A percentile compares a stretch with the other conserved stretches of the same genome.
phyloP scores from a whole-genome alignment of 2,888 invertebrate genomes.

The Platycheirus rosarum region DNA sequence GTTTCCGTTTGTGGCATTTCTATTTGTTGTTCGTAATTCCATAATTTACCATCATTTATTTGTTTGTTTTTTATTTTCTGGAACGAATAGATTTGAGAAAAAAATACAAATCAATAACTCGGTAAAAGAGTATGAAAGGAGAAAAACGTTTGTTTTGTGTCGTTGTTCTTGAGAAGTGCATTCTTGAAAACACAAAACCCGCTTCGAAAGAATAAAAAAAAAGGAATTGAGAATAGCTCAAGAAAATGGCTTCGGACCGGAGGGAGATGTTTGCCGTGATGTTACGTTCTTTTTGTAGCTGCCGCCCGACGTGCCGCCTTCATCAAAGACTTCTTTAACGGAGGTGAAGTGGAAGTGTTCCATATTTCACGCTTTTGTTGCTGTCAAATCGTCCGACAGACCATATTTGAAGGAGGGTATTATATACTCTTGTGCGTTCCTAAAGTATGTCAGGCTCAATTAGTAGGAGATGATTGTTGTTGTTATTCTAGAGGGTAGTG shows the following conservation, averaged over 20 bases:
- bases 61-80: slow-evolving; percentile 3
- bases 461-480: slow-evolving; percentile 65
- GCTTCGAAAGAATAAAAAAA: slow-evolving; percentile 2
- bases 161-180: slow-evolving; percentile 21
- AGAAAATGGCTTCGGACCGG: slow-evolving; percentile 22
- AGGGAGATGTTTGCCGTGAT: slow-evolving; percentile 15
- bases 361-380: slow-evolving; percentile 67
- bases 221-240: slow-evolving; percentile 19
- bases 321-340: slow-evolving; percentile 8
- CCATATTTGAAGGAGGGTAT: slow-evolving; percentile 9
- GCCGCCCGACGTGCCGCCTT: neutral
- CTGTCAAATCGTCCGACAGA: slow-evolving; percentile 43
- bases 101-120: slow-evolving; percentile 16
- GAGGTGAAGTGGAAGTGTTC: slow-evolving; percentile 49
- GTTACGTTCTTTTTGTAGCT: slow-evolving; percentile 3
- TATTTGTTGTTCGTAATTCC: slow-evolving; percentile 12
- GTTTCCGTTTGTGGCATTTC: neutral
- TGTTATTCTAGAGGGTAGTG: neutral
- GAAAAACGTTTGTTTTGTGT: slow-evolving; percentile 16
- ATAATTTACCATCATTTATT: slow-evolving; percentile 13
- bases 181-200: slow-evolving; percentile 15
- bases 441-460: slow-evolving; percentile 71
- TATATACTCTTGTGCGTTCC: slow-evolving; percentile 42
- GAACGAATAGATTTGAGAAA: slow-evolving; percentile 3
- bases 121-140: slow-evolving; percentile 8